Conservation (phyloP, 2,113 vertebrate genomes). For the Thinocorus orbignyianus region DNA sequence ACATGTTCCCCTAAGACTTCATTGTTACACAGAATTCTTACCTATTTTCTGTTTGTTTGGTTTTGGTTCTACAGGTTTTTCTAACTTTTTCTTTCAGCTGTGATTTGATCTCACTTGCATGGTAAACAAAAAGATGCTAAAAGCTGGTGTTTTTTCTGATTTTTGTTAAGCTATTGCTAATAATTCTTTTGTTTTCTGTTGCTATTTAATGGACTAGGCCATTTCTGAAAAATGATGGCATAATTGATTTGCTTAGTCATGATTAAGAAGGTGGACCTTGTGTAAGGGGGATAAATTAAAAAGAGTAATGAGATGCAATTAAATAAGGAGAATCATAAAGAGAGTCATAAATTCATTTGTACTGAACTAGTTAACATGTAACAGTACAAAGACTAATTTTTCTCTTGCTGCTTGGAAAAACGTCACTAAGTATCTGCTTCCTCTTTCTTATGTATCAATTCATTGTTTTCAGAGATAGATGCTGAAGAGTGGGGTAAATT, state of each 20-base stretch:
- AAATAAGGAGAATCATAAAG: not conserved
- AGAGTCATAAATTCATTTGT: not conserved
- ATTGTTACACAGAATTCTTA: not conserved
- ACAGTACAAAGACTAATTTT: not conserved
- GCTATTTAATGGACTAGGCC: not conserved
- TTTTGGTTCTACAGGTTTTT: constrained; percentile 32
- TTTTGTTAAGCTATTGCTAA: not conserved
- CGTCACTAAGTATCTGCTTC: not conserved
- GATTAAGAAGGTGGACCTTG: not conserved
- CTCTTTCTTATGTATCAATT: constrained; percentile 9
- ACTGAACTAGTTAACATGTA: not conserved
- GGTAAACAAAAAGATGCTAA: not conserved
- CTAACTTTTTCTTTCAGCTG: constrained; percentile 64
- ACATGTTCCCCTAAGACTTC: not conserved
- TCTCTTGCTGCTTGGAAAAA: not conserved
- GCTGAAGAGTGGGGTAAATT: constrained; percentile 99
- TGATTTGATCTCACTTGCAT: constrained; percentile 28
- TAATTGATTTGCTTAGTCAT: not conserved
- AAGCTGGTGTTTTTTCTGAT: not conserved
- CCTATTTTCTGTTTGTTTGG: not conserved
- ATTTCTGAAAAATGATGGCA: not conserved
- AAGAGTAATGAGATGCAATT: not conserved
- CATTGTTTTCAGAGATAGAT: constrained; percentile 85
- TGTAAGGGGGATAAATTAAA: not conserved
- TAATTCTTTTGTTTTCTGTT: not conserved